Conservation (phyloP, 2,797 vertebrate genomes). For the Tapirus indicus region DNA sequence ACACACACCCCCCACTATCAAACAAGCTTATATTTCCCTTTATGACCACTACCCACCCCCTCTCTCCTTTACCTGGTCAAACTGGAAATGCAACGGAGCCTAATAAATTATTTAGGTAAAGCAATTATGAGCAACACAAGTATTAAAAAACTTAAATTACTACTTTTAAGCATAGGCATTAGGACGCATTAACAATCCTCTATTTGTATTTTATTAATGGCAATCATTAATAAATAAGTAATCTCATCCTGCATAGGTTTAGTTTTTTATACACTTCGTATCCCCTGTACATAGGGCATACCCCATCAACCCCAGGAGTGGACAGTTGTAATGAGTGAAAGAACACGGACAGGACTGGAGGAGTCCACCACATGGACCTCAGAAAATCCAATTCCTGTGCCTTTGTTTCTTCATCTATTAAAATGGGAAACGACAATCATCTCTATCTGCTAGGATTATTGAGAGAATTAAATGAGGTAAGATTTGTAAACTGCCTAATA, state of each 20-base stretch:
- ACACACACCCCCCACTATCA: neutral
- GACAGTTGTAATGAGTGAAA: neutral
- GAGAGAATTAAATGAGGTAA: neutral
- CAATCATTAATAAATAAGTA: constrained; percentile 77
- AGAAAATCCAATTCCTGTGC: neutral
- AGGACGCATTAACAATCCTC: constrained; percentile 71
- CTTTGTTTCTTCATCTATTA: constrained; percentile 35
- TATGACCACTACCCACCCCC: neutral
- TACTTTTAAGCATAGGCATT: constrained; percentile 66
- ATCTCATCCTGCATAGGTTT: neutral
- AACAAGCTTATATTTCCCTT: neutral
- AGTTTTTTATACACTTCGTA: neutral
- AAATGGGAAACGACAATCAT: neutral
- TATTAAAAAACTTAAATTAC: constrained; percentile 70
- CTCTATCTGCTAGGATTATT: neutral
- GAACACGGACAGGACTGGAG: neutral
- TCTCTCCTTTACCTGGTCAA: constrained; percentile 35
- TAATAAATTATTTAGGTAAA: constrained; percentile 78
- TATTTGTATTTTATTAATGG: constrained; percentile 71
- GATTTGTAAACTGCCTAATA: neutral
- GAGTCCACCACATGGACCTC: neutral
- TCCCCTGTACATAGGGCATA: neutral
- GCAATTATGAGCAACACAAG: constrained; percentile 18
- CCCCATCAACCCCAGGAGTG: neutral
- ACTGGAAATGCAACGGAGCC: constrained; percentile 40